Conservation (phyloP, 2,888 invertebrate genomes). For the Conus canariensis region DNA sequence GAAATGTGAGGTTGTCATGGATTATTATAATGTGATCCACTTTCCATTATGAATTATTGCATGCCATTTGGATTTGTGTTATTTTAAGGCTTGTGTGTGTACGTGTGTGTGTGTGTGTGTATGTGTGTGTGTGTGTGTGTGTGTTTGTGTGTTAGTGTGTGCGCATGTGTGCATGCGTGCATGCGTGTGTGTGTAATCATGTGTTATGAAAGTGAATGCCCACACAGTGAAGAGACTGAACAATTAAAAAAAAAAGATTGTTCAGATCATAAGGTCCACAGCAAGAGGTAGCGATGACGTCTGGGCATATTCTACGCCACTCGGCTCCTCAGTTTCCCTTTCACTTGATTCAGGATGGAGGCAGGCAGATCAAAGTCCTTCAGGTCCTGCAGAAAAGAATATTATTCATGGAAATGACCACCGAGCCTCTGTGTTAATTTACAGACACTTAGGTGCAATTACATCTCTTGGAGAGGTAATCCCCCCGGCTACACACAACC, state of each 20-base stretch:
- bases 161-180: background rate
- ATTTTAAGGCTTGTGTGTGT: background rate
- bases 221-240: no score
- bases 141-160: background rate
- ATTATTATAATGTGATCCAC: no score
- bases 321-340: background rate
- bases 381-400: background rate
- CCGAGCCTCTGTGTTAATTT: no score
- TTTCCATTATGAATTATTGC: no score
- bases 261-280: background rate
- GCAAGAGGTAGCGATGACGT: background rate
- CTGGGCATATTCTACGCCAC: background rate
- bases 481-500: no score
- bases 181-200: background rate
- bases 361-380: constrained; percentile 9
- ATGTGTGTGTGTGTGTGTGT: background rate
- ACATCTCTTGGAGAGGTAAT: no score
- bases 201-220: background rate
- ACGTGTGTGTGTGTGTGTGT: background rate
- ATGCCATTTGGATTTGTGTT: background rate
- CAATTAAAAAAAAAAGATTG: background rate
- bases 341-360: background rate
- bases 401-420: background rate
- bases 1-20: no score
- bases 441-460: no score